These are phyloP conservation scores for Etia nguti DNA, from an alignment of 2,113 vertebrate species.

Conservation along the genomic window DNA sequence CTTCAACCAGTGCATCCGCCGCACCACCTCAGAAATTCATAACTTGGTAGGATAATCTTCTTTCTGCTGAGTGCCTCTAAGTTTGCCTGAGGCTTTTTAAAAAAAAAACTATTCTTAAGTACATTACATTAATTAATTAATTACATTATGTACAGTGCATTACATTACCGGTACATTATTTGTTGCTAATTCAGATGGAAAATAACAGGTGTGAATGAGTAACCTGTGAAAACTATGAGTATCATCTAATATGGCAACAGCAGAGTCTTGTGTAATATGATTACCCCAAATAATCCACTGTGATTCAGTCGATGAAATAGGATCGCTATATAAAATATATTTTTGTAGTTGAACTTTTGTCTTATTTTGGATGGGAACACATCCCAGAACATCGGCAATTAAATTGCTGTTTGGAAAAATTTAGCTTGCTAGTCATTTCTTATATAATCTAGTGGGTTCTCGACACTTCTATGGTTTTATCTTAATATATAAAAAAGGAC, in stretches of 20 bases:
- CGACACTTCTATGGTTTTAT: background rate
- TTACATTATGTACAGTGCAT: background rate
- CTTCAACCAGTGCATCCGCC: background rate
- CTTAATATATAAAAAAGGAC: background rate
- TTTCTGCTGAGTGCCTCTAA: background rate
- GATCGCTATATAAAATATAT: background rate
- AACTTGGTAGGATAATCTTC: slow-evolving; percentile 69
- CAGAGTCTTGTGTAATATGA: background rate
- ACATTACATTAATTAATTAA: background rate
- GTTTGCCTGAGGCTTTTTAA: fast-evolving
- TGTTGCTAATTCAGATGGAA: background rate
- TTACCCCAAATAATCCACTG: background rate
- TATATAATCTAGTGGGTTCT: background rate
- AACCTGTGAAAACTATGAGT: background rate
- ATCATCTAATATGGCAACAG: background rate
- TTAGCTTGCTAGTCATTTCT: background rate
- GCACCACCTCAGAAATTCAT: slow-evolving; percentile 35
- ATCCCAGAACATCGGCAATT: background rate
- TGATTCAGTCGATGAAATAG: background rate
- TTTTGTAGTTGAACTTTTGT: background rate
- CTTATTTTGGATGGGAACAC: background rate
- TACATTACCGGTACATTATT: background rate
- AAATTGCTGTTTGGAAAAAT: background rate
- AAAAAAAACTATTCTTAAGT: fast-evolving
- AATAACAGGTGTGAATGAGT: background rate